Conservation (phyloP, 2,888 invertebrate species). For the Drosophila ochracea region DNA sequence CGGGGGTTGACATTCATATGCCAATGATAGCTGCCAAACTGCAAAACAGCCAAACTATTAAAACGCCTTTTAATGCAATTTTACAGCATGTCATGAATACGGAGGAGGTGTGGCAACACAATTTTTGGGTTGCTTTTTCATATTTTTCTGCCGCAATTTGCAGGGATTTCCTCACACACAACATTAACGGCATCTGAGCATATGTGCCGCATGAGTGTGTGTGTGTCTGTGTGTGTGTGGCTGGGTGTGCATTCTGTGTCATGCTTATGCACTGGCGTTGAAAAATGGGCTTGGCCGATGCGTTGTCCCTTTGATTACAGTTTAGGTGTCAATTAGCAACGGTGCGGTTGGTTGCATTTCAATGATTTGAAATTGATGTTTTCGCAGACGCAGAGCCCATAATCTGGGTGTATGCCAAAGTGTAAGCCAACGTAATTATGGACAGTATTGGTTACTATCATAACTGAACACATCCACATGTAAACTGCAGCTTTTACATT, state of each 20-base stretch:
- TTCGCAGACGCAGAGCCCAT: conserved; percentile 22
- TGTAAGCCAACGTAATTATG: conserved; percentile 19
- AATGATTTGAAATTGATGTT: conserved; percentile 53
- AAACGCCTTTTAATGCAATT: conserved; percentile 67
- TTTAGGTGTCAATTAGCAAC: conserved; percentile 81
- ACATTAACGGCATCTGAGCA: conserved; percentile 20
- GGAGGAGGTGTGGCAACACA: conserved; percentile 38
- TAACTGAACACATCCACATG: background rate
- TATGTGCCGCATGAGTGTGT: conserved; percentile 21
- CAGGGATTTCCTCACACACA: conserved; percentile 47
- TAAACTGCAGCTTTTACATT: background rate
- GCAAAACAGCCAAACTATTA: conserved; percentile 61
- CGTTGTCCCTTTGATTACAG: conserved; percentile 65
- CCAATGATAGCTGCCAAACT: conserved; percentile 66
- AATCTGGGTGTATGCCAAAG: conserved; percentile 13
- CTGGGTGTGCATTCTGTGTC: conserved; percentile 37
- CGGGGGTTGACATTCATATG: conserved; percentile 62
- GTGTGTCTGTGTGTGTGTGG: conserved; percentile 23
- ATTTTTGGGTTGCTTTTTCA: conserved; percentile 51
- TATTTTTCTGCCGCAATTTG: conserved; percentile 54
- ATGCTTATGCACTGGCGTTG: conserved; percentile 43
- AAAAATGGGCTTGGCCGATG: conserved; percentile 60
- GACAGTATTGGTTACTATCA: conserved; percentile 9
- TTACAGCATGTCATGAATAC: conserved; percentile 29
- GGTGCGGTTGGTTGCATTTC: conserved; percentile 78